Evolutionary conservation across 1,140 invertebrate species (phyloP).

Genomic region (Cryptotermes secundus): DNA sequence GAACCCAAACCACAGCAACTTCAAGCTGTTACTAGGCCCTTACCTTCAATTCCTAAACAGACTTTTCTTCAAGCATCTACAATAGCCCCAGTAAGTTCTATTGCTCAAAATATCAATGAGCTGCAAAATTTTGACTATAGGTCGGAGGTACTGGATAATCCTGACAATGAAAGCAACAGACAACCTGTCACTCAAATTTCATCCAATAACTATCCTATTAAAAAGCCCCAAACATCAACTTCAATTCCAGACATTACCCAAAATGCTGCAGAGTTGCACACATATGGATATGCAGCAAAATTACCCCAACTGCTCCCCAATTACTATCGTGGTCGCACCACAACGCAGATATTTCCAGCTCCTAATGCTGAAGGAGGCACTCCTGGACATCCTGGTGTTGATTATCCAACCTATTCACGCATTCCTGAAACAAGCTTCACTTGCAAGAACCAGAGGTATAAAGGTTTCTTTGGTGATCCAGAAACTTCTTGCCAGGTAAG

Average conservation of each 20-base stretch:
- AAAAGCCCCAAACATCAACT: not conserved
- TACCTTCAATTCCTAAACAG: not conserved
- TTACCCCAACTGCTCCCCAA: conserved; percentile 15
- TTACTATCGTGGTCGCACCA: not conserved
- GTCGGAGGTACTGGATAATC: not conserved
- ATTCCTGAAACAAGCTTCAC: conserved; percentile 79
- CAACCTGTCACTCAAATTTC: not conserved
- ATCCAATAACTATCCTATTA: not conserved
- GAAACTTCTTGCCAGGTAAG: conserved; percentile 78
- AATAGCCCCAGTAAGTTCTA: not conserved
- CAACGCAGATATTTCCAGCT: conserved; percentile 24
- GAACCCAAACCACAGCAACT: not conserved
- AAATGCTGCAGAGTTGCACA: not conserved
- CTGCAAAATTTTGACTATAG: not conserved
- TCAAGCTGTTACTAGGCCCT: not conserved
- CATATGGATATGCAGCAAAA: conserved; percentile 23
- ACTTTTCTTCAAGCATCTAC: not conserved
- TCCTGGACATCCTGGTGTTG: conserved; percentile 73
- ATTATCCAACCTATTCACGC: conserved; percentile 75
- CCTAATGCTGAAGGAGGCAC: conserved; percentile 58
- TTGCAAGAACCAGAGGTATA: conserved; percentile 82
- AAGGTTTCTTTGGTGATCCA: conserved; percentile 87
- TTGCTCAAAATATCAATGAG: not conserved
- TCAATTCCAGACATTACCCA: not conserved
- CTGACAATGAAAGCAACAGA: not conserved